phyloP scores from a whole-genome alignment of 2,888 invertebrate genomes.

The Chirona hameri region DNA sequence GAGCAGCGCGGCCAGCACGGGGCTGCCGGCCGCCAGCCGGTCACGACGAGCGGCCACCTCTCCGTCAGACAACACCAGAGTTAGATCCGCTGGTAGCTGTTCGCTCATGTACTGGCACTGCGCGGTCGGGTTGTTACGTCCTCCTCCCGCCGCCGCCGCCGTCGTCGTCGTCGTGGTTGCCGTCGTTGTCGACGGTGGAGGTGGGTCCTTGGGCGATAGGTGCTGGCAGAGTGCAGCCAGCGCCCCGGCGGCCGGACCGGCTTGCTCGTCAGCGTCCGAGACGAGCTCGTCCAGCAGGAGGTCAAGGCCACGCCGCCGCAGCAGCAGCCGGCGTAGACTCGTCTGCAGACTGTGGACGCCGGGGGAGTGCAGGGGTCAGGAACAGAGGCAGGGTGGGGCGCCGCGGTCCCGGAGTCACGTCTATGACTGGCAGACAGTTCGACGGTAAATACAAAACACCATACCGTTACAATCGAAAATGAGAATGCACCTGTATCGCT shows the following conservation, averaged over 20 bases:
- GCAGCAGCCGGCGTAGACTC: neutral
- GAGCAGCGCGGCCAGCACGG: slow-evolving; percentile 27
- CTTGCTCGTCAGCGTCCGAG: neutral
- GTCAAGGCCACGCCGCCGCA: neutral
- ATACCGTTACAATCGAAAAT: too few species aligned
- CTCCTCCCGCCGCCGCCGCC: neutral
- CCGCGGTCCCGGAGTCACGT: too few species aligned
- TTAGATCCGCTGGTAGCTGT: neutral
- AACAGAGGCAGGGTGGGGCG: too few species aligned
- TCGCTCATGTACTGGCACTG: neutral
- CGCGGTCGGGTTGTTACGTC: neutral
- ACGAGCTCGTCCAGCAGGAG: neutral
- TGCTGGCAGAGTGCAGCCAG: neutral
- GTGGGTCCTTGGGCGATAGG: neutral
- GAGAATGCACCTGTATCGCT: too few species aligned
- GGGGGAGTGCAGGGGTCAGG: too few species aligned
- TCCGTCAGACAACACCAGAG: slow-evolving; percentile 23
- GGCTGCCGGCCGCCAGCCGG: slow-evolving; percentile 6
- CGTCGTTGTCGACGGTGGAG: too few species aligned
- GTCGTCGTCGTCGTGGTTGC: neutral
- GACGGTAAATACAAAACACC: too few species aligned
- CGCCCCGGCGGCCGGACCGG: neutral
- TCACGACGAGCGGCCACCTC: neutral
- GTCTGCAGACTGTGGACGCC: neutral
- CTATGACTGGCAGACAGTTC: too few species aligned